Conservation (phyloP, 2,797 vertebrate genomes). For the Emys orbicularis region DNA sequence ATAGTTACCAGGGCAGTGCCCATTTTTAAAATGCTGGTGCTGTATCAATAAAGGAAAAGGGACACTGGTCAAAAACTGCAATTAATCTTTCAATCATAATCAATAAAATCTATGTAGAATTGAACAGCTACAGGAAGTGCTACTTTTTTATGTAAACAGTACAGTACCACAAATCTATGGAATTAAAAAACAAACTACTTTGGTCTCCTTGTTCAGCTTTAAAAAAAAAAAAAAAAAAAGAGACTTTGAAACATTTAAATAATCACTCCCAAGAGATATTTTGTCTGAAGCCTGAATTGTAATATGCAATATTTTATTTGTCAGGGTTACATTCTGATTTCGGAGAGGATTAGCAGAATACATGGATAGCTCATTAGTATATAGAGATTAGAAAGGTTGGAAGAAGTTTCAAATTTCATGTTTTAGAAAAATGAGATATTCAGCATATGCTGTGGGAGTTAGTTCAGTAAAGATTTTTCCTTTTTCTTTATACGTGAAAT, state of each 20-base stretch:
- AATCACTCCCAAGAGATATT: neutral
- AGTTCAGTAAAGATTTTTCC: neutral
- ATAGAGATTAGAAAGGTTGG: neutral
- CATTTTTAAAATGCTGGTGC: neutral
- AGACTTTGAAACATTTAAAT: neutral
- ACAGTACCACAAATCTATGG: neutral
- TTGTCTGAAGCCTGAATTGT: neutral
- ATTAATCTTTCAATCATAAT: neutral
- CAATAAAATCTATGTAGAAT: neutral
- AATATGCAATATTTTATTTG: accelerated
- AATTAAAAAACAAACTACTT: neutral
- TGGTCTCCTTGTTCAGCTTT: neutral
- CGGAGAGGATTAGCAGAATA: neutral
- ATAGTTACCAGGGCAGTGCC: neutral
- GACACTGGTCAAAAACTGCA: neutral
- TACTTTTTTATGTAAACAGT: neutral
- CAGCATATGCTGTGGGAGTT: neutral
- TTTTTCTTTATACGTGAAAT: neutral
- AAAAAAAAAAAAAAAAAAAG: neutral
- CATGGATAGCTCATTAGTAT: neutral
- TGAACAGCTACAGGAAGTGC: neutral
- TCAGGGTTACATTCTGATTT: neutral
- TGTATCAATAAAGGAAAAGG: neutral
- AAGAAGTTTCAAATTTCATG: neutral
- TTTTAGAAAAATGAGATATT: neutral